Evolutionary conservation across 1,140 invertebrate genomes (phyloP).

Genomic region (Papilio glaucus): DNA sequence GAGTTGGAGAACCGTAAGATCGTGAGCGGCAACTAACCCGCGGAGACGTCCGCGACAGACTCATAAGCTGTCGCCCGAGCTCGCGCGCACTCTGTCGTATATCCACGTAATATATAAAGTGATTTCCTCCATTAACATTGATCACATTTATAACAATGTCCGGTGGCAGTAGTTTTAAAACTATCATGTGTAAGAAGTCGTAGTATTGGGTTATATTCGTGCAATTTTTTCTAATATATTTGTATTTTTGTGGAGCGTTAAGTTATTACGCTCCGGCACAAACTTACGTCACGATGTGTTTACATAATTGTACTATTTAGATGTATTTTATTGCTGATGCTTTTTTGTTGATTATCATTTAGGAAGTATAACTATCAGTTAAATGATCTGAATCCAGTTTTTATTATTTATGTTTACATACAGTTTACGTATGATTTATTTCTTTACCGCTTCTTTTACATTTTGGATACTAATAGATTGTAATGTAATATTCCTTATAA

Average conservation of each 20-base stretch:
- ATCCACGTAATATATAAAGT: slow-evolving; percentile 20
- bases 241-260: not conserved
- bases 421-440: slow-evolving; percentile 51
- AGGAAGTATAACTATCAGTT: slow-evolving; percentile 44
- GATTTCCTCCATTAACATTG: slow-evolving; percentile 9
- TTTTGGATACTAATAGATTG: slow-evolving; percentile 49
- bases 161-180: not conserved
- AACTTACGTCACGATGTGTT: not conserved
- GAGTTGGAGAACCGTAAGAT: slow-evolving; percentile 78
- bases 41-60: slow-evolving; percentile 35
- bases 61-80: slow-evolving; percentile 3
- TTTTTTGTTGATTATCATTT: slow-evolving; percentile 57
- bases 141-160: not conserved
- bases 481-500: slow-evolving; percentile 46
- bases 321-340: slow-evolving; percentile 20
- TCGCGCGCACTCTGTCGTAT: no score
- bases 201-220: slow-evolving; percentile 19
- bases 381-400: slow-evolving; percentile 44
- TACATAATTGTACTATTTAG: slow-evolving; percentile 4
- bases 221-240: slow-evolving; percentile 28
- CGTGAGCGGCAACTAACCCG: slow-evolving; percentile 76
- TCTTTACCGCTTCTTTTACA: slow-evolving; percentile 64
- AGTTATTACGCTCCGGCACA: slow-evolving; percentile 1
- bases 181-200: not conserved
- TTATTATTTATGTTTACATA: slow-evolving; percentile 53